Conservation (phyloP, 1,140 invertebrate species). For the Pemphigus obesinymphae region DNA sequence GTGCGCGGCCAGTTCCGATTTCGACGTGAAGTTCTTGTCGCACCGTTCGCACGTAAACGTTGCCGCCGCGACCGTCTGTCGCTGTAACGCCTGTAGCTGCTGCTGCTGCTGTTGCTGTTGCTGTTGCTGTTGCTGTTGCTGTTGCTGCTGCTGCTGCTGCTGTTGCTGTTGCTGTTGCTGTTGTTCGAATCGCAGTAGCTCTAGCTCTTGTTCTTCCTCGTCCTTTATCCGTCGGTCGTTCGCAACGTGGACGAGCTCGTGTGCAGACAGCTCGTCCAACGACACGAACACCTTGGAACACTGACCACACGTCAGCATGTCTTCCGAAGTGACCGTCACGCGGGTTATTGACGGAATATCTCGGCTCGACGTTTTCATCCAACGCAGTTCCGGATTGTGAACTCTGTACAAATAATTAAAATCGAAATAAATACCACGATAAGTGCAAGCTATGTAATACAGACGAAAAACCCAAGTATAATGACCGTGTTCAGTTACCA, state of each 20-base stretch:
- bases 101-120: background rate
- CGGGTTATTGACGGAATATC: slow-evolving; percentile 21
- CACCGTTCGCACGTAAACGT: slow-evolving; percentile 5
- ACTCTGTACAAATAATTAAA: background rate
- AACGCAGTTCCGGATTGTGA: slow-evolving; percentile 29
- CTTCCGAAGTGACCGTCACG: slow-evolving; percentile 21
- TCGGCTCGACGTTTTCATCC: slow-evolving; percentile 28
- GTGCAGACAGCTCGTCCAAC: background rate
- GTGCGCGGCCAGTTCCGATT: background rate
- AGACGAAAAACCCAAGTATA: too few relatives aligned
- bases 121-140: background rate
- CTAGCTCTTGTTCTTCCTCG: background rate
- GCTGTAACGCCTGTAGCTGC: too few relatives aligned
- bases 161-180: background rate
- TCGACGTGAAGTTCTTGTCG: background rate
- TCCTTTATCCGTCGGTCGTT: background rate
- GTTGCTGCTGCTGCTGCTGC: background rate
- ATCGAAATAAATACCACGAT: too few relatives aligned
- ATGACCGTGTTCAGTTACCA: too few relatives aligned
- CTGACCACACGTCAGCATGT: background rate
- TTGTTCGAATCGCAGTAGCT: too few relatives aligned
- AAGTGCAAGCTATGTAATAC: too few relatives aligned
- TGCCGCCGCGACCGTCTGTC: background rate
- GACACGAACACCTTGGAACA: slow-evolving; percentile 17
- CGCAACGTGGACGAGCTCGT: background rate